Conservation (phyloP, 2,113 vertebrate genomes). For the Nestor notabilis region DNA sequence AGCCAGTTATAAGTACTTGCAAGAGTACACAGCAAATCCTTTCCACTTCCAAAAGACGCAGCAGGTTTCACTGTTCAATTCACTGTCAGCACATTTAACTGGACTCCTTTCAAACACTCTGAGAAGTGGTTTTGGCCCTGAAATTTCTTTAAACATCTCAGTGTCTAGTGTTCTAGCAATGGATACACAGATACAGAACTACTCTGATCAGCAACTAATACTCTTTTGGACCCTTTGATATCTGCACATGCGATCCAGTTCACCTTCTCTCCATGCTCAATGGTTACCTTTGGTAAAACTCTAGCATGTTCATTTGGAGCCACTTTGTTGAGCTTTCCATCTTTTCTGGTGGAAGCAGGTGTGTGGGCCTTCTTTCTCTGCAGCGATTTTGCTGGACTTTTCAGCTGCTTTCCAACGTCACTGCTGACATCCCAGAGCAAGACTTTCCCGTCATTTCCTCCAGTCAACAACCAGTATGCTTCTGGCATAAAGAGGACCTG, state of each 20-base stretch:
- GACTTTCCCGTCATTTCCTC: constrained; percentile 91
- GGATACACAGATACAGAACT: constrained; percentile 82
- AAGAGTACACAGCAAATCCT: neutral
- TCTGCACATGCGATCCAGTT: constrained; percentile 88
- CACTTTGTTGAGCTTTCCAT: neutral
- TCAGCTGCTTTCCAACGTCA: constrained; percentile 69
- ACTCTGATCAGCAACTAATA: constrained; percentile 92
- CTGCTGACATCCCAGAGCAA: constrained; percentile 87
- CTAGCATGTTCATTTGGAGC: neutral
- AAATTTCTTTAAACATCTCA: neutral
- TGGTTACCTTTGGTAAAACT: constrained; percentile 78
- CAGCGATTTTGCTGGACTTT: constrained; percentile 65
- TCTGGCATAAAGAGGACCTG: constrained; percentile 90
- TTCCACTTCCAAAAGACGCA: neutral
- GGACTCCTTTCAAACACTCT: neutral
- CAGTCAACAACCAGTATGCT: constrained; percentile 84
- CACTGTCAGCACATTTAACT: neutral
- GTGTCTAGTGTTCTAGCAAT: constrained; percentile 64
- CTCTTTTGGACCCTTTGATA: constrained; percentile 81
- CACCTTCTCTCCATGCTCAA: constrained; percentile 90
- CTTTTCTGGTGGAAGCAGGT: constrained; percentile 47
- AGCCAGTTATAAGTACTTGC: neutral
- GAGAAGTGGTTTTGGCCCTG: neutral
- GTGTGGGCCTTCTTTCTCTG: constrained; percentile 77
- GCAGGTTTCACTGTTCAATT: neutral